phyloP scores from a whole-genome alignment of 2,113 vertebrate genomes.

The Onychostruthus taczanowskii region DNA sequence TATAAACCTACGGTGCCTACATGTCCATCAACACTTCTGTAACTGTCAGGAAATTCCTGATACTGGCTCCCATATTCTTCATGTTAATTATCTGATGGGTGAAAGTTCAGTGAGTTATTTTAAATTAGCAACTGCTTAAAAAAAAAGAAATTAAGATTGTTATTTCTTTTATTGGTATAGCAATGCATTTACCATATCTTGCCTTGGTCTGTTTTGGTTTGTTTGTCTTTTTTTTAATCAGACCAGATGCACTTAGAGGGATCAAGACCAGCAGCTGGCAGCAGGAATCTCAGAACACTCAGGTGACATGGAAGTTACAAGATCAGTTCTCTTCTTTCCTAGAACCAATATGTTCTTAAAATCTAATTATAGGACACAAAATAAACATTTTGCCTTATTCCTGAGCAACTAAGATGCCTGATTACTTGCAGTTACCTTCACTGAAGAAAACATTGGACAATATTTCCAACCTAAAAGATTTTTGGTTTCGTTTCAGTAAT shows the following conservation, averaged over 20 bases:
- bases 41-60: not conserved
- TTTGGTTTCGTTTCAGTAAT: not conserved
- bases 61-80: not conserved
- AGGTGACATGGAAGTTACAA: not conserved
- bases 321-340: not conserved
- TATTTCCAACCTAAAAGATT: not conserved
- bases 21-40: not conserved
- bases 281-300: not conserved
- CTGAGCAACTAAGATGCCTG: not conserved
- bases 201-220: not conserved
- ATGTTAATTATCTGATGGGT: not conserved
- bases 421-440: not conserved
- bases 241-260: not conserved
- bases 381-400: not conserved
- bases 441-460: not conserved
- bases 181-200: not conserved
- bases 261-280: not conserved
- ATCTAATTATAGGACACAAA: not conserved
- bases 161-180: not conserved
- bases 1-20: not conserved
- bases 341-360: not conserved
- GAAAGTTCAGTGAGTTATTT: not conserved
- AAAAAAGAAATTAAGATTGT: not conserved
- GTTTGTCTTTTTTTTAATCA: not conserved
- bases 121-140: not conserved